Conservation (phyloP, 2,113 vertebrate species). For the Sinocyclocheilus maitianheensis region DNA sequence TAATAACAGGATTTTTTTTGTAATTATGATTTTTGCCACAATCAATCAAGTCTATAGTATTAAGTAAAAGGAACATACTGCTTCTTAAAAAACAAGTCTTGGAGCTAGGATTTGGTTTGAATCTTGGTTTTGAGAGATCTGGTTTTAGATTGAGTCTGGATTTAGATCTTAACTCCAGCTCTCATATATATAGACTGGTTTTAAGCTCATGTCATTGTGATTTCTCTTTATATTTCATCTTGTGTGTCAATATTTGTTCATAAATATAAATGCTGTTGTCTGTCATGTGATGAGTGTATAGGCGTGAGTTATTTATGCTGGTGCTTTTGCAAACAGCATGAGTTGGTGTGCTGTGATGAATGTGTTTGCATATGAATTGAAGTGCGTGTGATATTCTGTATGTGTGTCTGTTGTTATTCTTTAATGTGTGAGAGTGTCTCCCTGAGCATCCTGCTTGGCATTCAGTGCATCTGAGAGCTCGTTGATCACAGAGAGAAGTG, state of each 20-base stretch:
- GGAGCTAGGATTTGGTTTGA: neutral
- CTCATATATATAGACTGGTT: neutral
- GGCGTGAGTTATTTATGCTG: conserved; percentile 31
- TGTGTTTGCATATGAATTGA: conserved; percentile 37
- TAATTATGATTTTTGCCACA: too few species aligned
- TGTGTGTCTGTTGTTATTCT: conserved; percentile 40
- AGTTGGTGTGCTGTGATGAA: conserved; percentile 38
- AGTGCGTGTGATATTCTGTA: conserved; percentile 9
- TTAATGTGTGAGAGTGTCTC: conserved; percentile 38
- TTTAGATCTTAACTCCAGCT: neutral
- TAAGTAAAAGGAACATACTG: neutral
- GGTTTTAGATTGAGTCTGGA: neutral
- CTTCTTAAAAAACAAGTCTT: neutral
- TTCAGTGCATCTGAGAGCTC: conserved; percentile 62
- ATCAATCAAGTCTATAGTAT: too few species aligned
- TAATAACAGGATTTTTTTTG: too few species aligned
- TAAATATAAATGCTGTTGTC: conserved; percentile 34
- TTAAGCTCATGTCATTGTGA: neutral
- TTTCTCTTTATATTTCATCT: neutral
- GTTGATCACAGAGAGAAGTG: conserved; percentile 61
- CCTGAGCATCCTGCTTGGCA: conserved; percentile 51
- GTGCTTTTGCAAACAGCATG: conserved; percentile 38
- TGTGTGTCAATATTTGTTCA: conserved; percentile 35
- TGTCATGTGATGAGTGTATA: conserved; percentile 21
- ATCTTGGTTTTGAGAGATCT: neutral